These are phyloP conservation scores for Calonectris borealis DNA, from an alignment of 2,113 vertebrate species.

Conservation along the genomic window DNA sequence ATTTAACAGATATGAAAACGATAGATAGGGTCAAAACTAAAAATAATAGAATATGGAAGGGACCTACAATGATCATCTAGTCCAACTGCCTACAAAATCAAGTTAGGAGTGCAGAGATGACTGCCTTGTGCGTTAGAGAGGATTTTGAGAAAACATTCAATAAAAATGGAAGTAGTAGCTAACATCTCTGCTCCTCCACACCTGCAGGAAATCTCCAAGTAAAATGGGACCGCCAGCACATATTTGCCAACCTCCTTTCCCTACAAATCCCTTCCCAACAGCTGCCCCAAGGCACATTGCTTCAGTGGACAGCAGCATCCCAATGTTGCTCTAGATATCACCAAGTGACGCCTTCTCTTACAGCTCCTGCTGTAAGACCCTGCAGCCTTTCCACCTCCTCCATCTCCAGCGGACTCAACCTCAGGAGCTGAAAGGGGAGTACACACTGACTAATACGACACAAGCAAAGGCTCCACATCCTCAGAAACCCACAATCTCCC, in stretches of 20 bases:
- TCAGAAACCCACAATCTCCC: fast-evolving
- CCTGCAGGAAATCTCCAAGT: background rate
- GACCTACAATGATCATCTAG: background rate
- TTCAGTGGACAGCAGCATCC: background rate
- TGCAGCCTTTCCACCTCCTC: background rate
- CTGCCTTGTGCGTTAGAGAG: background rate
- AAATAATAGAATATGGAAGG: background rate
- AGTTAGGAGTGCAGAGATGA: background rate
- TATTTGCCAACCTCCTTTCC: fast-evolving
- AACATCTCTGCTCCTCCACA: background rate
- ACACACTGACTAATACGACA: background rate
- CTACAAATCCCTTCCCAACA: background rate
- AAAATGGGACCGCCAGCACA: background rate
- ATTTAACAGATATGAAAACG: background rate
- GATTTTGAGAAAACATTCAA: background rate
- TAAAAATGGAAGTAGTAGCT: background rate
- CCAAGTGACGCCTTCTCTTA: background rate
- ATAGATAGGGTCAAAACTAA: background rate
- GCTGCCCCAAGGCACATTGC: fast-evolving
- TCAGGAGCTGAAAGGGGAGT: background rate
- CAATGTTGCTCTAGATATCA: fast-evolving
- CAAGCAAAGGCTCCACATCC: background rate
- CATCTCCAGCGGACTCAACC: background rate
- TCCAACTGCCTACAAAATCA: background rate
- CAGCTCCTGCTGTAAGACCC: background rate